Conservation (phyloP, 2,888 invertebrate species). For the Eutolmus rufibarbis region DNA sequence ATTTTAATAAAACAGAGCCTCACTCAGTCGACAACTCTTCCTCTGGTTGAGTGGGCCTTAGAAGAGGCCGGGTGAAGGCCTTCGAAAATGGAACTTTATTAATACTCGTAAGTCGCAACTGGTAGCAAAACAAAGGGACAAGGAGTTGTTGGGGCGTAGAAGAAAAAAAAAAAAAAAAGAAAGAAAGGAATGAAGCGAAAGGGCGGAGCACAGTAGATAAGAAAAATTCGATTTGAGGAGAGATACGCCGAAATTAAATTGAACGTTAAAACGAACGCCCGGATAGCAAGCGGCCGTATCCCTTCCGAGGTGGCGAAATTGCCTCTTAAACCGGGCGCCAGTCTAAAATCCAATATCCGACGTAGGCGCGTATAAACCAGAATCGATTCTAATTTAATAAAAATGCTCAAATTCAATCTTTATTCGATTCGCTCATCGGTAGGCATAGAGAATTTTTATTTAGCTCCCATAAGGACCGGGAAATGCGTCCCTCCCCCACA, state of each 20-base stretch:
- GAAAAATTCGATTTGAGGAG: conserved; percentile 29
- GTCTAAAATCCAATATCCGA: conserved; percentile 18
- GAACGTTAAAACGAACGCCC: conserved; percentile 17
- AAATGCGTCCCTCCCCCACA: neutral
- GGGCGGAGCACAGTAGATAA: neutral
- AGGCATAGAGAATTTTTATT: conserved; percentile 4
- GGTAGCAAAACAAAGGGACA: neutral
- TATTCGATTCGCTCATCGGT: conserved; percentile 5
- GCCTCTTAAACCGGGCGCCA: conserved; percentile 8
- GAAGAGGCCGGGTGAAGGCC: neutral
- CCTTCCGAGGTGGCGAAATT: conserved; percentile 6
- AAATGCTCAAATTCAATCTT: conserved; percentile 32
- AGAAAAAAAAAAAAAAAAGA: neutral
- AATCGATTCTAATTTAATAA: conserved; percentile 34
- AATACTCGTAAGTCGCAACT: neutral
- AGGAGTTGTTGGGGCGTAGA: neutral
- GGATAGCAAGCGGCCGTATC: neutral
- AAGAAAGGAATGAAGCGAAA: neutral
- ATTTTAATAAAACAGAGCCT: neutral
- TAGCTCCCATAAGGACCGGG: neutral
- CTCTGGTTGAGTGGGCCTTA: neutral
- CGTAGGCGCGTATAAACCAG: neutral
- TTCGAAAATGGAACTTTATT: neutral
- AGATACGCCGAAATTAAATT: conserved; percentile 7
- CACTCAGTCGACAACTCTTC: neutral